Percentiles rank a stretch among this genome's conserved stretches.
Conservation (phyloP, 2,113 vertebrate genomes). For the Leptobrachium leishanense region DNA sequence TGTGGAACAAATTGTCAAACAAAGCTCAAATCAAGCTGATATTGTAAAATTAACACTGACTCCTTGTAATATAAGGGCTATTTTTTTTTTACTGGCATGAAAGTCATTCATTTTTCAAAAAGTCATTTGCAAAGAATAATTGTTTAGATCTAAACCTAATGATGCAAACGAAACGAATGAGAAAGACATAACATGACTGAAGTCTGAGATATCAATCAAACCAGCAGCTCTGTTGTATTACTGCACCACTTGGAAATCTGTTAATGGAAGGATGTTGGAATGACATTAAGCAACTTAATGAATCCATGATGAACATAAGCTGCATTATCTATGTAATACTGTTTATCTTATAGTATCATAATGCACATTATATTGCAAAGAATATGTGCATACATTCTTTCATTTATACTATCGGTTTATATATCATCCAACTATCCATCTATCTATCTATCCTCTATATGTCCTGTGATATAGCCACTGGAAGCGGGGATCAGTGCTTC, state of each 20-base stretch:
- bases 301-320: too few species aligned
- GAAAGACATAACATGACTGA: neutral
- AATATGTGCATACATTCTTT: too few species aligned
- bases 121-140: constrained; percentile 11
- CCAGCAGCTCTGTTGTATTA: neutral
- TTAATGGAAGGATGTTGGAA: neutral
- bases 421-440: too few species aligned
- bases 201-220: neutral
- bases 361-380: too few species aligned
- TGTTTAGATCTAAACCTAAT: constrained; percentile 4
- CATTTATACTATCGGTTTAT: too few species aligned
- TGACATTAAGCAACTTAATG: neutral
- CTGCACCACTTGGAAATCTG: neutral
- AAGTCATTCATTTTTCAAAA: neutral
- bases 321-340: too few species aligned
- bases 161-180: neutral
- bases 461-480: too few species aligned
- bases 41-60: neutral
- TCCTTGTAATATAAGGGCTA: neutral
- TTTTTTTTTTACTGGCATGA: neutral
- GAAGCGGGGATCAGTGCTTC: too few species aligned
- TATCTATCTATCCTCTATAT: too few species aligned
- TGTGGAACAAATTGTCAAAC: neutral
- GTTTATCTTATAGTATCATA: too few species aligned
- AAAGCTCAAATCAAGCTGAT: neutral